Evolutionary conservation across 2,113 vertebrate genomes (phyloP).

Genomic region (Hirundichthys speculiger): DNA sequence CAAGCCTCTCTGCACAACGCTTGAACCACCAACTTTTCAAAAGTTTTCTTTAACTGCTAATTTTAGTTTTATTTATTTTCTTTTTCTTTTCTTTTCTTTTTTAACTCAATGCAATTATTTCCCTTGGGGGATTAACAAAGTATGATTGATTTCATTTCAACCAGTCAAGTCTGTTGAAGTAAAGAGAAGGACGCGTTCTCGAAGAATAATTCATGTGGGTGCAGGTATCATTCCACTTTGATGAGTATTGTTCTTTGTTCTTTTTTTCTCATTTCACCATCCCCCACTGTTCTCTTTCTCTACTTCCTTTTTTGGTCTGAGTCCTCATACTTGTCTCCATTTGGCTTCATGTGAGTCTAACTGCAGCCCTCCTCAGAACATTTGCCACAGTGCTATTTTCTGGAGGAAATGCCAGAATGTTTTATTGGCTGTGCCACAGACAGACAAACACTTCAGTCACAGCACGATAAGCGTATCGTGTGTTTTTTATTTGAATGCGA

Average conservation of each 20-base stretch:
- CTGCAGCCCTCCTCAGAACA: constrained; percentile 43
- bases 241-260: constrained; percentile 4
- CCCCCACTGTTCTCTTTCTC: constrained; percentile 22
- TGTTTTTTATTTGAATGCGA: constrained; percentile 5
- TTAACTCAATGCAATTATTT: too few relatives aligned
- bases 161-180: too few relatives aligned
- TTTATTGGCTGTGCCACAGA: constrained; percentile 36
- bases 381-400: constrained; percentile 52
- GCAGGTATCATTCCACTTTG: constrained; percentile 23
- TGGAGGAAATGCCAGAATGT: constrained; percentile 54
- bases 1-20: too few relatives aligned
- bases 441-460: constrained; percentile 31
- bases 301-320: constrained; percentile 66
- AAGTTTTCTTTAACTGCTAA: too few relatives aligned
- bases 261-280: constrained; percentile 1
- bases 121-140: too few relatives aligned
- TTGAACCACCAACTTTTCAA: too few relatives aligned
- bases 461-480: neutral
- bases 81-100: too few relatives aligned
- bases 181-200: constrained; percentile 4
- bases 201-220: constrained; percentile 35
- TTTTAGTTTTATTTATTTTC: too few relatives aligned
- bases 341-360: constrained; percentile 50
- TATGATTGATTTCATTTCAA: too few relatives aligned
- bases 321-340: constrained; percentile 48